These are phyloP conservation scores for Drosophila orosa DNA, from an alignment of 1,140 invertebrate species.

Conservation along the genomic window DNA sequence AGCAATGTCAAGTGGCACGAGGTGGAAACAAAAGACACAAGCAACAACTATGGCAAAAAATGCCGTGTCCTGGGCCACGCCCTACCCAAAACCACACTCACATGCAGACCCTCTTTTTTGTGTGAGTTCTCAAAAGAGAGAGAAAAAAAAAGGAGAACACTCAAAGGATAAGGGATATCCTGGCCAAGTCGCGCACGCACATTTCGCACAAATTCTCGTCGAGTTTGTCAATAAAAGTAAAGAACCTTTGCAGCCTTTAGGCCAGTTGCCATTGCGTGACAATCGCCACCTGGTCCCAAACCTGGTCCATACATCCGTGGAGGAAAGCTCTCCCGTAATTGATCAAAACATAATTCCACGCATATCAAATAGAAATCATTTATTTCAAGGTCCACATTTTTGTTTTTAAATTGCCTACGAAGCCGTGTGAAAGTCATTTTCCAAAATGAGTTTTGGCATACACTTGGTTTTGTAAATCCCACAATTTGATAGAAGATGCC, in stretches of 20 bases:
- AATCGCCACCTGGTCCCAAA: slow-evolving; percentile 65
- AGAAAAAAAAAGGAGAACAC: slow-evolving; percentile 47
- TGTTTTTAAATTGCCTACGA: not conserved
- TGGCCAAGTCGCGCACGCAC: slow-evolving; percentile 66
- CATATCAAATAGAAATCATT: slow-evolving; percentile 33
- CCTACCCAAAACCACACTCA: slow-evolving; percentile 44
- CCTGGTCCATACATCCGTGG: not conserved
- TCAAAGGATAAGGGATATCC: slow-evolving; percentile 74
- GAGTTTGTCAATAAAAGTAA: slow-evolving; percentile 78
- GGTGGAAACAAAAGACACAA: slow-evolving; percentile 59
- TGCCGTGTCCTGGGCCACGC: slow-evolving; percentile 55
- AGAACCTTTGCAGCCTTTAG: slow-evolving; percentile 59
- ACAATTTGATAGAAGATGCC: not conserved
- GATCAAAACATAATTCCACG: slow-evolving; percentile 35
- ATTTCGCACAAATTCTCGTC: slow-evolving; percentile 72
- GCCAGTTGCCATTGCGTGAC: slow-evolving; percentile 66
- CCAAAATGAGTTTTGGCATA: not conserved
- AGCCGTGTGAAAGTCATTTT: not conserved
- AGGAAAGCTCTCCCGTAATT: slow-evolving; percentile 4
- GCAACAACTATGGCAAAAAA: slow-evolving; percentile 53
- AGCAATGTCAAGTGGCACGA: slow-evolving; percentile 77
- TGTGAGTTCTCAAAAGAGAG: slow-evolving; percentile 3
- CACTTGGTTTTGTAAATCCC: not conserved
- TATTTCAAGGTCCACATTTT: not conserved
- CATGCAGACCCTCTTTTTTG: slow-evolving; percentile 48